phyloP scores from a whole-genome alignment of 2,888 invertebrate genomes.

The Rhopalosiphum nymphaeae region DNA sequence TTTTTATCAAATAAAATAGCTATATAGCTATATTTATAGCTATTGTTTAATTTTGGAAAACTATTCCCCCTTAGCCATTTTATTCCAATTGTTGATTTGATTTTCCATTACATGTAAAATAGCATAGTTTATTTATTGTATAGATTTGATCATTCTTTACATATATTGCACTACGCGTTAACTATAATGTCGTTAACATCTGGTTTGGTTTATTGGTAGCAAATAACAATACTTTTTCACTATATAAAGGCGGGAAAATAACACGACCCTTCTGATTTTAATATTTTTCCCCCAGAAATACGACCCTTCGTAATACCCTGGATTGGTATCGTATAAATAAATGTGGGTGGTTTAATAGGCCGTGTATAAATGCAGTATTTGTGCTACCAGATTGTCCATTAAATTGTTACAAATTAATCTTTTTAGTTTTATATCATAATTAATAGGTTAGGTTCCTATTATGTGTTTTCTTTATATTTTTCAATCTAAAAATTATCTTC shows the following conservation, averaged over 20 bases:
- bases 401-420: not conserved
- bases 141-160: not conserved
- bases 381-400: not conserved
- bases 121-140: slow-evolving; percentile 11
- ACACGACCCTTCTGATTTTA: slow-evolving; percentile 20
- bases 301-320: slow-evolving; percentile 33
- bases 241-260: slow-evolving; percentile 55
- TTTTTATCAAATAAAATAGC: not conserved
- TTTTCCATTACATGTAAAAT: not conserved
- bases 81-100: not conserved
- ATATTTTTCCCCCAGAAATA: slow-evolving; percentile 47
- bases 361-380: not conserved
- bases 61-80: not conserved
- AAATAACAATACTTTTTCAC: slow-evolving; percentile 38
- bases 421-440: not conserved
- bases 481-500: not conserved
- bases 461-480: not conserved
- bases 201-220: slow-evolving; percentile 35
- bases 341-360: not conserved
- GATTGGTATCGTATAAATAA: not conserved
- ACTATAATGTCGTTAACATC: slow-evolving; percentile 45
- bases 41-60: not conserved
- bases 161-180: not conserved
- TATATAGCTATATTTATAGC: not conserved
- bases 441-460: not conserved